A percentile compares a stretch with the other conserved stretches of the same genome.
These are phyloP conservation scores for Tragelaphus oryx DNA, from an alignment of 2,797 vertebrate genomes.

Conservation along the genomic window DNA sequence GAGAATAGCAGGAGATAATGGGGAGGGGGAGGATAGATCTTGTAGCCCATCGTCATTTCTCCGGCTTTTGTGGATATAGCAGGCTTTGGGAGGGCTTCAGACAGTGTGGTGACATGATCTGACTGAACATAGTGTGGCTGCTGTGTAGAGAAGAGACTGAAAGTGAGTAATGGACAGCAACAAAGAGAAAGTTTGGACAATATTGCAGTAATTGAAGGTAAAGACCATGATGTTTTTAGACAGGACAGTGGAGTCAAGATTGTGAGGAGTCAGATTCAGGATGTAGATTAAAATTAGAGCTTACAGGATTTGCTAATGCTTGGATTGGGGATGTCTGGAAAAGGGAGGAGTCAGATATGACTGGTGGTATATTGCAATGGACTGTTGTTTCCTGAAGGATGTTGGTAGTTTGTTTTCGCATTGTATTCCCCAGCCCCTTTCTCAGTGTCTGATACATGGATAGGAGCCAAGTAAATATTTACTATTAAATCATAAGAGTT, in stretches of 20 bases:
- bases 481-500: background rate
- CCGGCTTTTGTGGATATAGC: background rate
- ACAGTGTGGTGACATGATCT: background rate
- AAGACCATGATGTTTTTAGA: background rate
- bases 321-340: background rate
- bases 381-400: background rate
- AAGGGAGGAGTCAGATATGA: background rate
- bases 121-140: background rate
- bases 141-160: background rate
- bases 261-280: background rate
- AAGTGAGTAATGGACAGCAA: conserved; percentile 10
- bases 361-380: background rate
- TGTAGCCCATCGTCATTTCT: background rate
- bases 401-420: background rate
- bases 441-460: background rate
- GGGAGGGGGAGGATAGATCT: background rate
- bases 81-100: background rate
- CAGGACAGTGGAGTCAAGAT: background rate
- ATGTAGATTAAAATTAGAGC: background rate
- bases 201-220: background rate
- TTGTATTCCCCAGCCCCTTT: background rate
- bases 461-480: background rate
- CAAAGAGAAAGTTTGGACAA: background rate
- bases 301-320: background rate
- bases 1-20: background rate